Base-by-base conservation (phyloP, 2,113 vertebrate species). In the Onychostruthus taczanowskii region DNA sequence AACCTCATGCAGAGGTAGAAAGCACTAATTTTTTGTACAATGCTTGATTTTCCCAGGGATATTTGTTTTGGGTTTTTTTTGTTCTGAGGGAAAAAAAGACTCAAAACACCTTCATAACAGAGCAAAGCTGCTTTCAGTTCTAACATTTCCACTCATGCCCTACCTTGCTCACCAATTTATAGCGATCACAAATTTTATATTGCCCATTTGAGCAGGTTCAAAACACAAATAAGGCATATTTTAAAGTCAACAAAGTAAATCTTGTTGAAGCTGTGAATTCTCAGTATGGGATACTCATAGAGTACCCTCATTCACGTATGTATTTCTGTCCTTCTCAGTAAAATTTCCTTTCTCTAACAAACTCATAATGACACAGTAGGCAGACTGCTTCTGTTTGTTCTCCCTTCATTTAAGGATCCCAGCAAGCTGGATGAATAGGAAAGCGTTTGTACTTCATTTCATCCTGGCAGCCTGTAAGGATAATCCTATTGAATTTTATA, bases 401-500 rank as follows among this genome's bases (percentile, higher is more conserved):
- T 24, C 17, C 20, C 52, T 59, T 64, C 46, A 50, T 78, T 76
- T 72, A 62, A 72, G 22, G 11, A 81, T 84, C 22, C 10, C 30
- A 72, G 13, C 46, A 87, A 76, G 20, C 5, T 50, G 28, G 2
- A 9, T 31, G 19, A 59, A 74, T 24, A 52, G 33, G 10, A 83
- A 4, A 44, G 30, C 46, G 26, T 19, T 7, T 46, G n/a, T 47
- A 53, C 44, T 79, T 81, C 10, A 52, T 76, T 91, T 74, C 33
- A 93, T 39, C 33, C 16, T 35, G 55, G 46, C n/a, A 93, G 28
- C 22, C 46, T 73, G 73, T 58, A 73, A 87, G 8, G 64, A 79
- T 49, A 89, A 93, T 82, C 49, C 74, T 37, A 87, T 69, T 79
- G 73, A 89, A 72, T 76, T 84, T 82, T 85, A 76, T 35, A 95